These are phyloP conservation scores for Agonopterix heracliana DNA, from an alignment of 2,888 invertebrate species.

Conservation along the genomic window DNA sequence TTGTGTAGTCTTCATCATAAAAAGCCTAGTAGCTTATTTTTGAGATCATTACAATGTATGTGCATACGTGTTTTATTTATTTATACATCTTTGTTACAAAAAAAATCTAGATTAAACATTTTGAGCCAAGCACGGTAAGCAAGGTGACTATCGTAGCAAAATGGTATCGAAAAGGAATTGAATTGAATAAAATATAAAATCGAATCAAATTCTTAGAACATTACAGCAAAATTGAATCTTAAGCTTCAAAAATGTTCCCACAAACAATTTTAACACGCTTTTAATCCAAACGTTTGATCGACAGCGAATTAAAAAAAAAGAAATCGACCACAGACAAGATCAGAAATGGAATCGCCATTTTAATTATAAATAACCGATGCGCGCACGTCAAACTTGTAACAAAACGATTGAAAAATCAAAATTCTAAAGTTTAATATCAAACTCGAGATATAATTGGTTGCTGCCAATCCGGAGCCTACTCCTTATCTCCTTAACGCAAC, in stretches of 20 bases:
- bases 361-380: constrained; percentile 63
- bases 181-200: too few relatives aligned
- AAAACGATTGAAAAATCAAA: constrained; percentile 70
- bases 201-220: too few relatives aligned
- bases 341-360: constrained; percentile 61
- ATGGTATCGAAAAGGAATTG: too few relatives aligned
- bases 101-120: too few relatives aligned
- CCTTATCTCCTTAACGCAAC: constrained; percentile 21
- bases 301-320: constrained; percentile 49
- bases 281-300: constrained; percentile 54
- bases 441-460: constrained; percentile 70
- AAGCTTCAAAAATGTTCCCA: background rate
- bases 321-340: constrained; percentile 20
- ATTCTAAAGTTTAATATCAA: constrained; percentile 67
- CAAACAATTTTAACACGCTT: constrained; percentile 9
- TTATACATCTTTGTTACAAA: too few relatives aligned
- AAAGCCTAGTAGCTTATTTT: too few relatives aligned
- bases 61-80: too few relatives aligned
- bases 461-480: constrained; percentile 38
- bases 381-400: constrained; percentile 46
- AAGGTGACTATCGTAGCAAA: too few relatives aligned
- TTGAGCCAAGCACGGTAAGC: too few relatives aligned
- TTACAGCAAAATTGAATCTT: too few relatives aligned
- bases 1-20: too few relatives aligned
- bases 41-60: too few relatives aligned